Base-by-base conservation (phyloP, 1,140 invertebrate species). In the Plodia interpunctella region DNA sequence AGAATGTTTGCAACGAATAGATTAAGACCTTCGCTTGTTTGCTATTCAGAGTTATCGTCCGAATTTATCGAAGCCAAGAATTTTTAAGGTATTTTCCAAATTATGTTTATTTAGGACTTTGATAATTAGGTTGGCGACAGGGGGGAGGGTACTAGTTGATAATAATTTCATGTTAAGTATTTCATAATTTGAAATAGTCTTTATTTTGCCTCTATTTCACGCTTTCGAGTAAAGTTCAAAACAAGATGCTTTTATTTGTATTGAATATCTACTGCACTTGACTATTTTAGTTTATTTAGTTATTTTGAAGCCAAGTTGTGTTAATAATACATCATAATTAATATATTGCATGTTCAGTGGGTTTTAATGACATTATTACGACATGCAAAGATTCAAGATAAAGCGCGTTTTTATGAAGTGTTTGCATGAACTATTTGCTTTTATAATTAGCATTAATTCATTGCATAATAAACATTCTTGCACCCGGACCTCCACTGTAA, bases 271-370 rank as follows among this genome's bases (percentile, higher is more conserved):
- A n/a, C n/a, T n/a, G n/a, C n/a, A n/a, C n/a, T n/a, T n/a, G n/a
- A n/a, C n/a, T n/a, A n/a, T n/a, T n/a, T n/a, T n/a, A n/a, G n/a
- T n/a, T n/a, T n/a, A n/a, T n/a, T n/a, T n/a, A n/a, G n/a, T 15
- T 4, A 44, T n/a, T 44, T n/a, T 44, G n/a, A 32, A 32, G 30
- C 30, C 30, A 32, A 32, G 30, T 11, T 15, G 10, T 9, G 38
- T 44, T 44, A 44, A 44, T 32, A 10, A n/a, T 44, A n/a, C n/a
- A n/a, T n/a, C n/a, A n/a, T 44, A 44, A 44, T 44, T 44, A 44
- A 35, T 10, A 10, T 17, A 44, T 44, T 44, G 38, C 38, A 44
- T 44, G 38, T 44, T n/a, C 38, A 44, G 38, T 44, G 38, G 15
- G 13, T n/a, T 17, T 44, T 2, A 44, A 44, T 44, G 38, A 17